Percentiles rank a stretch among this genome's conserved stretches.
Evolutionary conservation across 2,113 vertebrate species (phyloP).

Genomic region (Apteryx mantelli): DNA sequence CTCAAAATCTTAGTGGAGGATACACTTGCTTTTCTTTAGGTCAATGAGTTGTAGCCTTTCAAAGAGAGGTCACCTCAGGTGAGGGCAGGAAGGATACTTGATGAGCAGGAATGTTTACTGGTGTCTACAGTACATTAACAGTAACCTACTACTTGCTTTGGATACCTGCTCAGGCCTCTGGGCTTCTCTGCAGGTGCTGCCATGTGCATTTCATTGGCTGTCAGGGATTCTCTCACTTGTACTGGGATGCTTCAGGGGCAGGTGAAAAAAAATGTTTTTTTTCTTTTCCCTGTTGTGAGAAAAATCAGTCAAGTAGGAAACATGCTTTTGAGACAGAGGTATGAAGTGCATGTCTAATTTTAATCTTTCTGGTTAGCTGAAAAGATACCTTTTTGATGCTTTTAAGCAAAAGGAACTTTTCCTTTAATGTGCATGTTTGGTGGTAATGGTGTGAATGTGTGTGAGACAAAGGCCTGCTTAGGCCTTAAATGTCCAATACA

Average conservation of each 20-base stretch:
- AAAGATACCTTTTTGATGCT: accelerated
- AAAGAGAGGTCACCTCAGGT: conserved; percentile 64
- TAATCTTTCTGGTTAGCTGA: accelerated
- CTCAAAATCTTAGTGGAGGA: accelerated
- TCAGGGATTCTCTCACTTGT: neutral
- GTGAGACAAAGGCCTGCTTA: neutral
- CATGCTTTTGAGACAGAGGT: neutral
- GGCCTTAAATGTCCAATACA: neutral
- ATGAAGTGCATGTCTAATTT: neutral
- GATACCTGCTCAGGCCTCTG: neutral
- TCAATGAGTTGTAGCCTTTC: neutral
- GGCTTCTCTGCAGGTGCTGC: neutral
- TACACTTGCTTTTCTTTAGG: neutral
- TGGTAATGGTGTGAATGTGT: neutral
- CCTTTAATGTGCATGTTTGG: accelerated
- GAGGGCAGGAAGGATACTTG: conserved; percentile 35
- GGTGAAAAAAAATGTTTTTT: neutral
- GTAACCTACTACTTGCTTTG: neutral
- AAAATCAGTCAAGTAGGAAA: neutral
- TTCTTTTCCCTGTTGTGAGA: neutral
- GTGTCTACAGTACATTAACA: neutral
- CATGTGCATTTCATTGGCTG: neutral
- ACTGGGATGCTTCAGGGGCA: neutral
- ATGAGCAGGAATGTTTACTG: conserved; percentile 26
- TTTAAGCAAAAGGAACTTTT: neutral